Base-by-base conservation (phyloP, 2,888 invertebrate species). In the Dicyrtoma fusca region DNA sequence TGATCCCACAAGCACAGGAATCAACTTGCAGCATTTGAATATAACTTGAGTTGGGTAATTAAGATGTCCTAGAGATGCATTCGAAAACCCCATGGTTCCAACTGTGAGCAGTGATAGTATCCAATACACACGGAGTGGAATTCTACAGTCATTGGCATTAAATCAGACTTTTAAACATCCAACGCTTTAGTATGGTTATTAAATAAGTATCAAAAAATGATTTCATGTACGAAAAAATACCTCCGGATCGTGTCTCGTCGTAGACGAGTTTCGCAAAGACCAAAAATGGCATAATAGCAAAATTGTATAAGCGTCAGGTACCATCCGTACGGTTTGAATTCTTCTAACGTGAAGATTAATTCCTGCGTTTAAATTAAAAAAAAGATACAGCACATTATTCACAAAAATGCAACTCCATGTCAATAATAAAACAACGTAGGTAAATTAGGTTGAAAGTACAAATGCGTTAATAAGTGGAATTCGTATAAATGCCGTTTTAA, bases 11-110 rank as follows among this genome's bases (percentile, higher is more conserved):
- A 98, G 88, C 0, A 97, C 97, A 0, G 97, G 97, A 81, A 97
- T 94, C 0, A 97, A 87, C 84, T 98, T 98, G 84, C 97, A 98
- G 83, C 96, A 96, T 84, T 97, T 97, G 83, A 98, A 98, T 81
- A 97, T 97, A 53, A 97, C 90, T 83, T 85, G 81, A 0, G 97
- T 97, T 0, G 97, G 97, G 84, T 97, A 98, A 84, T 97, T 98
- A 13, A 98, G 86, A 83, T 95, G 96, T 63, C 94, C 95, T 13
- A 97, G 86, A 0, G 97, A 94, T 3, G 95, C 89, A 84, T 98
- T 98, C 1, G 97, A 97, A 76, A 97, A 88, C 0, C 96, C 94
- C 95, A 98, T 97, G 1, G 97, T 97, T 2, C 94, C 95, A 17
- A 97, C 87, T 0, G 97, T 96, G 62, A 97, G 85, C 1, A 92